Percentiles rank a stretch among this genome's conserved stretches.
Conservation (phyloP, 2,797 vertebrate genomes). For the Neosilurus mollespiculum region DNA sequence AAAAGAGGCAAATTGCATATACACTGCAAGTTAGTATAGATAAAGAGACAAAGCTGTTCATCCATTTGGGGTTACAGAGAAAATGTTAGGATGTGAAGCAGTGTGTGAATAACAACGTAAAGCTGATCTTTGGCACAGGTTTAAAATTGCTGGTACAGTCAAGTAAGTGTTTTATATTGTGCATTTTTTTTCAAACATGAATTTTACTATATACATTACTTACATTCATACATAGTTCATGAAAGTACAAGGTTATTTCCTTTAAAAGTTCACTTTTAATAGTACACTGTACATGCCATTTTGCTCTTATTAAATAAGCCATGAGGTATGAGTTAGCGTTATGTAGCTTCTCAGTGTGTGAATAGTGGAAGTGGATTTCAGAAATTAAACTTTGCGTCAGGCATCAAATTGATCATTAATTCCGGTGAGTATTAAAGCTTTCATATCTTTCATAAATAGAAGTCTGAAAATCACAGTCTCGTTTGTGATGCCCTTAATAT, state of each 20-base stretch:
- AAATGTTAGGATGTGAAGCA: background rate
- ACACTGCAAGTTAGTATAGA: background rate
- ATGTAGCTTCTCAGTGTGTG: constrained; percentile 45
- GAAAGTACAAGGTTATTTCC: background rate
- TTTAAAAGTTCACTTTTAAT: background rate
- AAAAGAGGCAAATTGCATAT: background rate
- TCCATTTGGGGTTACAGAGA: background rate
- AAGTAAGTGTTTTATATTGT: constrained; percentile 56
- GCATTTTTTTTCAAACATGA: background rate
- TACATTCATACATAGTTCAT: background rate
- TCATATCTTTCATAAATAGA: background rate
- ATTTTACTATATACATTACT: background rate
- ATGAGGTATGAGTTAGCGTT: constrained; percentile 20
- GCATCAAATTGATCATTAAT: constrained; percentile 41
- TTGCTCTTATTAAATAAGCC: background rate
- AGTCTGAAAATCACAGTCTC: background rate
- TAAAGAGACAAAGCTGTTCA: background rate
- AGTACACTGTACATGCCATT: background rate
- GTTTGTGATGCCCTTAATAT: background rate
- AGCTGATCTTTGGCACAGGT: constrained; percentile 56
- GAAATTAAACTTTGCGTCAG: constrained; percentile 49
- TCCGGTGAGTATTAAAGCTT: constrained; percentile 46
- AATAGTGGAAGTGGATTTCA: background rate
- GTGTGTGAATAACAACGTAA: constrained; percentile 59
- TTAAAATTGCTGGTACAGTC: constrained; percentile 50